Percentiles rank a stretch among this genome's conserved stretches.
Evolutionary conservation across 2,797 vertebrate species (phyloP).

Genomic region (Paguma larvata): DNA sequence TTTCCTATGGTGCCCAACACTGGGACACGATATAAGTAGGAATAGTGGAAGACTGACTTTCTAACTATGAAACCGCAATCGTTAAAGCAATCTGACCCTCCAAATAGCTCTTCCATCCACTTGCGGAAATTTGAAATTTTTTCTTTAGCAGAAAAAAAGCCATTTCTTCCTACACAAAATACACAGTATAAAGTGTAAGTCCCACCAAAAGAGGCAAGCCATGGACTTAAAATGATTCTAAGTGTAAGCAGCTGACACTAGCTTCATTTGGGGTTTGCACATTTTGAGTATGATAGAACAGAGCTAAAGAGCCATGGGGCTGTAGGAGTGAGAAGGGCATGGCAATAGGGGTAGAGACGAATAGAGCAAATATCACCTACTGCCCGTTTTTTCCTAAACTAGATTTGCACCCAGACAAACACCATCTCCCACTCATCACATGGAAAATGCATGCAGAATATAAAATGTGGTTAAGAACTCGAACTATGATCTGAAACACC

Average conservation of each 20-base stretch:
- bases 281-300: neutral
- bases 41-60: neutral
- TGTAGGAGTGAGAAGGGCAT: rapidly evolving
- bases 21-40: neutral
- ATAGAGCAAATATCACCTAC: neutral
- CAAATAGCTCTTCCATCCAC: neutral
- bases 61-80: neutral
- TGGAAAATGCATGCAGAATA: neutral
- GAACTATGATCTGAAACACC: neutral
- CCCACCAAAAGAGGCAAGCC: neutral
- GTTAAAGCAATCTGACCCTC: neutral
- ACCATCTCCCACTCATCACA: neutral
- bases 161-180: neutral
- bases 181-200: neutral
- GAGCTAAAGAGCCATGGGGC: neutral
- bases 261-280: neutral
- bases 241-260: neutral
- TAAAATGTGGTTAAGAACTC: neutral
- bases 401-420: neutral
- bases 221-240: neutral
- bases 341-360: neutral
- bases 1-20: neutral
- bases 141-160: neutral
- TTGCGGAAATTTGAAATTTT: neutral
- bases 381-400: neutral